A percentile compares a stretch with the other conserved stretches of the same genome.
Evolutionary conservation across 2,797 vertebrate species (phyloP).

Genomic region (Champsocephalus esox): DNA sequence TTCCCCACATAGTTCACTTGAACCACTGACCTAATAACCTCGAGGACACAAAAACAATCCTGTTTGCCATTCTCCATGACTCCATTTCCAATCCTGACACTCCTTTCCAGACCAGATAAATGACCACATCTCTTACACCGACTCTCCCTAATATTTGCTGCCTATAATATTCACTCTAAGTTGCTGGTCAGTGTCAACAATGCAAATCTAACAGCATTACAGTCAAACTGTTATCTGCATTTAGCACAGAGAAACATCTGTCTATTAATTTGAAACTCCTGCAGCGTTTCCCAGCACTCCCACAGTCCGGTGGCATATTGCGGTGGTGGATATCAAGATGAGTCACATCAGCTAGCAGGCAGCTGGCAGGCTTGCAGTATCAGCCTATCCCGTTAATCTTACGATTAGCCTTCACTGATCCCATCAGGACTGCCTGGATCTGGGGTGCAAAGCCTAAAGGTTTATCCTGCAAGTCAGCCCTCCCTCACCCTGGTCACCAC

Average conservation of each 20-base stretch:
- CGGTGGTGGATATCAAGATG: constrained; percentile 68
- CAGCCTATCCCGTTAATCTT: constrained; percentile 81
- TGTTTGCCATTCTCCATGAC: not conserved
- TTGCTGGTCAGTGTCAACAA: constrained; percentile 30
- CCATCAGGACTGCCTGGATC: constrained; percentile 84
- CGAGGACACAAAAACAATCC: constrained; percentile 23
- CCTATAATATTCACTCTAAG: not conserved
- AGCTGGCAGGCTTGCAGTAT: constrained; percentile 79
- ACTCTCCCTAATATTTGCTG: not conserved
- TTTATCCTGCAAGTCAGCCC: constrained; percentile 69
- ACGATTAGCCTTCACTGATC: constrained; percentile 82
- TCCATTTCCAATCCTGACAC: constrained; percentile 1
- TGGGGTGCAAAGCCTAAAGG: constrained; percentile 76
- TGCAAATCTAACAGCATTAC: constrained; percentile 30
- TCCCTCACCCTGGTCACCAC: constrained; percentile 37
- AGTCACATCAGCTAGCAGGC: constrained; percentile 78
- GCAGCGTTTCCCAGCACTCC: constrained; percentile 45
- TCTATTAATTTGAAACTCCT: constrained; percentile 45
- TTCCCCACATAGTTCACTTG: constrained; percentile 33
- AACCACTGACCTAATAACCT: constrained; percentile 53
- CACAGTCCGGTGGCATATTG: constrained; percentile 59
- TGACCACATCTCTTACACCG: constrained; percentile 5
- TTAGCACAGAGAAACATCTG: constrained; percentile 58
- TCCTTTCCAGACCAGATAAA: constrained; percentile 2
- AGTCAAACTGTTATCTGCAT: constrained; percentile 46